These are phyloP conservation scores for Cyanocitta stelleri DNA, from an alignment of 2,113 vertebrate species.

Conservation along the genomic window DNA sequence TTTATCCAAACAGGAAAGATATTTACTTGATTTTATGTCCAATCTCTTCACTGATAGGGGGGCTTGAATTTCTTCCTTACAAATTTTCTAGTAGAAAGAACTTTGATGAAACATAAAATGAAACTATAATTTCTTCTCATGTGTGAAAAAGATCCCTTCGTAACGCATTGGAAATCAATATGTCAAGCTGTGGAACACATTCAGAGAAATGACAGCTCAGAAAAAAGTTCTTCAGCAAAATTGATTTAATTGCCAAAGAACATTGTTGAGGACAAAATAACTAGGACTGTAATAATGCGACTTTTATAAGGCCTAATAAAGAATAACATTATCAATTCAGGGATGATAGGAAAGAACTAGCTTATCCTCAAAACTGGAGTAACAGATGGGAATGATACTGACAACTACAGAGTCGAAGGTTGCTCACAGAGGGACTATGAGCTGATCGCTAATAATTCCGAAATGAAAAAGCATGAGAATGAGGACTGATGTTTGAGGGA, in stretches of 20 bases:
- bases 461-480: background rate
- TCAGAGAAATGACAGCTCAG: background rate
- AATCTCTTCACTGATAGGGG: background rate
- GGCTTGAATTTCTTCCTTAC: background rate
- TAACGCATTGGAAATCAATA: background rate
- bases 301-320: background rate
- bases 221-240: slow-evolving; percentile 3
- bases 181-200: background rate
- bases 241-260: slow-evolving; percentile 8
- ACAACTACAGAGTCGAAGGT: background rate
- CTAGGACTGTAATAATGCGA: background rate
- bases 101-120: background rate
- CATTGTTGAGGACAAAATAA: background rate
- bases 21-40: background rate
- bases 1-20: background rate
- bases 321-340: background rate
- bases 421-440: background rate
- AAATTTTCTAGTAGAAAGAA: background rate
- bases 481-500: background rate
- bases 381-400: background rate
- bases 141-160: background rate
- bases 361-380: background rate
- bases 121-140: background rate
- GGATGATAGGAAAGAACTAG: background rate
- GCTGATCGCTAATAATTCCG: background rate